Evolutionary conservation across 1,140 invertebrate species (phyloP).

Genomic region (Scylla paramamosain): DNA sequence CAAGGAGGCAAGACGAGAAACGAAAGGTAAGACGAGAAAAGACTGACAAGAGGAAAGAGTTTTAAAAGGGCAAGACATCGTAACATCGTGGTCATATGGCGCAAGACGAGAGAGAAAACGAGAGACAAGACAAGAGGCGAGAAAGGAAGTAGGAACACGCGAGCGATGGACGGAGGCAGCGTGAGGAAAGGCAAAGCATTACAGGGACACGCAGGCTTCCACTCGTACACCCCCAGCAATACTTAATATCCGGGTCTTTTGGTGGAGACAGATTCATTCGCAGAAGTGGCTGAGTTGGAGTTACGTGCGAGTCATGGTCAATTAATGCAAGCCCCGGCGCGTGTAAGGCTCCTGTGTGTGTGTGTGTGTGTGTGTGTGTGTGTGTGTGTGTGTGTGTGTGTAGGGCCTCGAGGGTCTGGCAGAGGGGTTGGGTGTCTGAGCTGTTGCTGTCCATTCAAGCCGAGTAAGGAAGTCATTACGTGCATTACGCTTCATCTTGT

Average conservation of each 20-base stretch:
- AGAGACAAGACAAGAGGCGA: neutral
- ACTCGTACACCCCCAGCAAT: neutral
- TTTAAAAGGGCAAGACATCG: too few species aligned
- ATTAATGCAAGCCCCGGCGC: neutral
- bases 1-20: too few species aligned
- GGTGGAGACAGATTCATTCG: constrained; percentile 11
- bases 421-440: neutral
- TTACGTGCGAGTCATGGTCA: neutral
- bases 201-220: neutral
- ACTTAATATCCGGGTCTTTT: neutral
- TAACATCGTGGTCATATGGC: too few species aligned
- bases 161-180: neutral
- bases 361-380: neutral
- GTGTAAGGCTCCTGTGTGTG: neutral
- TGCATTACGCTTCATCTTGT: neutral
- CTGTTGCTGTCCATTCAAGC: neutral
- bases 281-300: neutral
- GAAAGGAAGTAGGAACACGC: neutral
- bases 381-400: neutral
- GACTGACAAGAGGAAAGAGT: too few species aligned
- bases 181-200: neutral
- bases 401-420: too few species aligned
- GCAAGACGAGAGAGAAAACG: neutral
- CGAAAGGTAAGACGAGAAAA: too few species aligned
- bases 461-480: neutral